Conservation (phyloP, 2,113 vertebrate genomes). For the Tretioscincus oriximinensis region DNA sequence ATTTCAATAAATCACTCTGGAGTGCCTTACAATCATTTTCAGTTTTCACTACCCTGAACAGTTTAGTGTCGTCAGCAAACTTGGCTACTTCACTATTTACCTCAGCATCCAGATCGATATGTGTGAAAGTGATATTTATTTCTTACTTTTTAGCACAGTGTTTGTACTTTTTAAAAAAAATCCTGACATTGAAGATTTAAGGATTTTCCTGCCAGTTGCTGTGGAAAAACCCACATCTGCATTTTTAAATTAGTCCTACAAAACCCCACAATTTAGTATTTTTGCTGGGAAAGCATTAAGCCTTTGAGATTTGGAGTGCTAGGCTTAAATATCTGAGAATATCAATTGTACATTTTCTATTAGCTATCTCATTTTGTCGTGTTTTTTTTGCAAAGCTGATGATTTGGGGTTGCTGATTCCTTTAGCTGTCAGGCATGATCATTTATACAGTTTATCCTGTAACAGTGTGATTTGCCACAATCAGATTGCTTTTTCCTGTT, state of each 20-base stretch:
- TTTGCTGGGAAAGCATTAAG: conserved; percentile 46
- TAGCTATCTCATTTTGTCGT: conserved; percentile 38
- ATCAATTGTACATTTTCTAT: conserved; percentile 23
- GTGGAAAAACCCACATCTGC: conserved; percentile 15
- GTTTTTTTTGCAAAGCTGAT: conserved; percentile 28
- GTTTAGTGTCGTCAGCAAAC: no score
- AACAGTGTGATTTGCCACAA: background rate
- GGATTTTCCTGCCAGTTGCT: conserved; percentile 31
- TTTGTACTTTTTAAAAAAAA: background rate
- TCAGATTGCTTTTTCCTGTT: background rate
- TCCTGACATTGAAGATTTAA: background rate
- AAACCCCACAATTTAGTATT: conserved; percentile 32
- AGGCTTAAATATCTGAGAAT: conserved; percentile 26
- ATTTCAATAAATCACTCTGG: no score
- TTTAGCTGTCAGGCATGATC: conserved; percentile 40
- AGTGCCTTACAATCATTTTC: no score
- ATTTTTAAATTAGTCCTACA: conserved; percentile 42
- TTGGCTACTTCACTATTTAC: no score
- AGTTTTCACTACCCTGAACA: no score
- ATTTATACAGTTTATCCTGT: background rate
- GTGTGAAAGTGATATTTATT: background rate
- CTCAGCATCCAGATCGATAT: no score
- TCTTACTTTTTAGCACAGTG: background rate
- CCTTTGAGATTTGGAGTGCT: conserved; percentile 47
- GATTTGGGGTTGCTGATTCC: conserved; percentile 41